These are phyloP conservation scores for Rhynchomys soricoides DNA, from an alignment of 2,113 vertebrate species.

Conservation along the genomic window DNA sequence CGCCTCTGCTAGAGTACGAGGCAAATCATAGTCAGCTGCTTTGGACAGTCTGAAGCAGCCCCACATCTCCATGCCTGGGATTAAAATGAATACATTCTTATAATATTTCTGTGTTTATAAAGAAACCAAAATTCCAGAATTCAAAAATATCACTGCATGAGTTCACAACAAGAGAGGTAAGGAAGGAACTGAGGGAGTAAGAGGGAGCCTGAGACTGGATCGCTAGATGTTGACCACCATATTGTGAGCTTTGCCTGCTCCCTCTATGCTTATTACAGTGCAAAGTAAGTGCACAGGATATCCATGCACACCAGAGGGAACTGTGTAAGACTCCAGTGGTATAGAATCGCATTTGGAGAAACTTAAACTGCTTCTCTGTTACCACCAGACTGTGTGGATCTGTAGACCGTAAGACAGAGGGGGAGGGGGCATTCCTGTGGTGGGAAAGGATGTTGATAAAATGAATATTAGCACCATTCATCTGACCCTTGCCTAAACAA, in stretches of 20 bases:
- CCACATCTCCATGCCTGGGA: neutral
- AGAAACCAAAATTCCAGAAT: neutral
- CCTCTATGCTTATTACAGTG: neutral
- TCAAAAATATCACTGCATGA: neutral
- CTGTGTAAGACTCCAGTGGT: neutral
- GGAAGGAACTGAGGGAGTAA: too few species aligned
- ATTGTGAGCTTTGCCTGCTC: neutral
- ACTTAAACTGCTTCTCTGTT: neutral
- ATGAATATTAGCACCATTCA: neutral
- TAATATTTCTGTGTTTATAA: neutral
- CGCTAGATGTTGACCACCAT: neutral
- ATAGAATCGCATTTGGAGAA: neutral
- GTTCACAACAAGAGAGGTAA: neutral
- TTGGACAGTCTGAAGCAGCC: neutral
- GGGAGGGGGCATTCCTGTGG: neutral
- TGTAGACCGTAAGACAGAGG: neutral
- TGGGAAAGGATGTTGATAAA: neutral
- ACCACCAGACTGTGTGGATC: too few species aligned
- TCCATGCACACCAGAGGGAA: too few species aligned
- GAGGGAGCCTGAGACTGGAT: neutral
- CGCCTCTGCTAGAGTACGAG: too few species aligned
- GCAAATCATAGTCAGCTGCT: neutral
- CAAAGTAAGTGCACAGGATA: neutral
- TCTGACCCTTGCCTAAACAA: neutral
- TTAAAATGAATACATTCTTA: neutral